A percentile compares a stretch with the other conserved stretches of the same genome.
Evolutionary conservation across 2,113 vertebrate species (phyloP).

Genomic region (Tyrannus savana): DNA sequence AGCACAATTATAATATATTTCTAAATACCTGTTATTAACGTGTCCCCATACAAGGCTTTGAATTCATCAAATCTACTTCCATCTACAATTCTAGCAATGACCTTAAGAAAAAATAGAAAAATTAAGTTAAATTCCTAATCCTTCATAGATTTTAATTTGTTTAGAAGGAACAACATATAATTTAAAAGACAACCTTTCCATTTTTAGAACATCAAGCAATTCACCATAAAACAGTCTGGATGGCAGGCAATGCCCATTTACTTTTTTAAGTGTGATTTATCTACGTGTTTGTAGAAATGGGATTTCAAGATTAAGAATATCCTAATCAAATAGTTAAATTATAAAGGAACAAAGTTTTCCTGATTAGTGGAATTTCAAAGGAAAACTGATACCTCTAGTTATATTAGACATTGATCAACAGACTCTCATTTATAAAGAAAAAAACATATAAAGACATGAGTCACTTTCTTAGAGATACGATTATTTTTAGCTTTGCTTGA

Average conservation of each 20-base stretch:
- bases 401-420: neutral
- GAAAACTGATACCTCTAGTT: neutral
- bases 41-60: constrained; percentile 98
- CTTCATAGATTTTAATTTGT: neutral
- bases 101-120: constrained; percentile 76
- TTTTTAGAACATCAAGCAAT: neutral
- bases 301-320: neutral
- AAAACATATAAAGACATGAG: neutral
- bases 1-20: neutral
- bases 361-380: neutral
- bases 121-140: neutral
- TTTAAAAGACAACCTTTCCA: neutral
- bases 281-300: neutral
- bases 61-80: constrained; percentile 98
- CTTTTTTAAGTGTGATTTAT: neutral
- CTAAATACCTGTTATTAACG: constrained; percentile 90
- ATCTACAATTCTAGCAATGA: constrained; percentile 95
- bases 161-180: neutral
- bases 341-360: neutral
- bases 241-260: neutral
- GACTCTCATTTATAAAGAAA: neutral
- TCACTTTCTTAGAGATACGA: neutral
- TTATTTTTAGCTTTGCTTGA: neutral
- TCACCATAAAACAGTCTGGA: neutral
- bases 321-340: neutral